Conservation (phyloP, 2,797 vertebrate genomes). For the Galagoides demidoff region DNA sequence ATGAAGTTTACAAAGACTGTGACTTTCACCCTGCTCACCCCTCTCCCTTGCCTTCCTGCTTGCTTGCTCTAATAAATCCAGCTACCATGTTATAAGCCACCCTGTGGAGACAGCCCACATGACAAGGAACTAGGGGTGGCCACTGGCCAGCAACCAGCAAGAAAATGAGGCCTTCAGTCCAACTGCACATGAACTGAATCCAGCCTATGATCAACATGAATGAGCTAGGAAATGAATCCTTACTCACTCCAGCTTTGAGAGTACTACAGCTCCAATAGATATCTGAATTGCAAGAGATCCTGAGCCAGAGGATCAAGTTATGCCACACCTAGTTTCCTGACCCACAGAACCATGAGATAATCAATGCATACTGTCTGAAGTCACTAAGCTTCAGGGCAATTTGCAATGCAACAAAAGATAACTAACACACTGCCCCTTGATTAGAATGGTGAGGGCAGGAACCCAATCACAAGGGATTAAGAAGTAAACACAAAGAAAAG, state of each 20-base stretch:
- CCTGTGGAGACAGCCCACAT: neutral
- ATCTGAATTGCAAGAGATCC: neutral
- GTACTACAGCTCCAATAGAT: neutral
- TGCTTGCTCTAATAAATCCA: conserved; percentile 17
- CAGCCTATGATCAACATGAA: neutral
- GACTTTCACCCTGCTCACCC: neutral
- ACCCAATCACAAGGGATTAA: neutral
- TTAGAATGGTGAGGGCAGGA: neutral
- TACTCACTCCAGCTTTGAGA: conserved; percentile 4
- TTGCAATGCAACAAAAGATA: neutral
- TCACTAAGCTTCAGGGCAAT: neutral
- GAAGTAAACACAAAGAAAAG: neutral
- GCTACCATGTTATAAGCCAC: neutral
- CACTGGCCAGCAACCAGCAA: neutral
- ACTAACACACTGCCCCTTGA: neutral
- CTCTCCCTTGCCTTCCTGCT: neutral
- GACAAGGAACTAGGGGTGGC: neutral
- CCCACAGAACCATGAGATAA: neutral
- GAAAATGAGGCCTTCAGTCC: neutral
- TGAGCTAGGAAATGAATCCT: conserved; percentile 8
- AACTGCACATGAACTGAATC: neutral
- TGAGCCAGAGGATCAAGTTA: neutral
- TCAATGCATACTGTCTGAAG: neutral
- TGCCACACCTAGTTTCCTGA: neutral
- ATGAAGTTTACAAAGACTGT: neutral